Evolutionary conservation across 1,140 invertebrate genomes (phyloP).

Genomic region (Drosophila sechellia): DNA sequence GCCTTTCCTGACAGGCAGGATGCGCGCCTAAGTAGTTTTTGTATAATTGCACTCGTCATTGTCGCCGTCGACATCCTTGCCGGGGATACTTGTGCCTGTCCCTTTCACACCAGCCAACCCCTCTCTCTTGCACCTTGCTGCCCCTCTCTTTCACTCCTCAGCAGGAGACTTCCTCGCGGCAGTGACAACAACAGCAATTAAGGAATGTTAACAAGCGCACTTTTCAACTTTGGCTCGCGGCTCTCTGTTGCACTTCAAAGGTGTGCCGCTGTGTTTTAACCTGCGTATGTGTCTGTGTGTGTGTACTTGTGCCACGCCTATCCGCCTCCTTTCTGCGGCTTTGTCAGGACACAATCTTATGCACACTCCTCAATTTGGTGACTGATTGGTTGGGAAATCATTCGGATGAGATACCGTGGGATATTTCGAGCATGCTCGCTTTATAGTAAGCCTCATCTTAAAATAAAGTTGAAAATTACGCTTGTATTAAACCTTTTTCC

Average conservation of each 20-base stretch:
- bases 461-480: too few relatives aligned
- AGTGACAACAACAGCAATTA: conserved; percentile 81
- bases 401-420: conserved; percentile 4
- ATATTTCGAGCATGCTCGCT: neutral
- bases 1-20: conserved; percentile 55
- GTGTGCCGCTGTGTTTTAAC: conserved; percentile 37
- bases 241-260: conserved; percentile 75
- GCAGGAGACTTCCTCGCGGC: conserved; percentile 6
- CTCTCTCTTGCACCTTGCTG: neutral
- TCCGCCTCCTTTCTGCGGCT: conserved; percentile 12
- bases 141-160: conserved; percentile 11
- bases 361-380: conserved; percentile 28
- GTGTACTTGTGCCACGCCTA: conserved; percentile 27
- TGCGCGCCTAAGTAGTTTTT: conserved; percentile 82
- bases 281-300: neutral
- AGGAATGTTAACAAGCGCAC: conserved; percentile 83
- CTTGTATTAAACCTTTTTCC: too few relatives aligned
- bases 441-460: too few relatives aligned
- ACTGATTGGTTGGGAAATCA: conserved; percentile 38
- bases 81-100: neutral
- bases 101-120: conserved; percentile 1
- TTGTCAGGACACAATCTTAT: conserved; percentile 10
- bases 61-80: conserved; percentile 68
- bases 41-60: conserved; percentile 83
- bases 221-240: conserved; percentile 78